Base-by-base conservation (phyloP, 2,797 vertebrate species). In the Macroramphosus scolopax region DNA sequence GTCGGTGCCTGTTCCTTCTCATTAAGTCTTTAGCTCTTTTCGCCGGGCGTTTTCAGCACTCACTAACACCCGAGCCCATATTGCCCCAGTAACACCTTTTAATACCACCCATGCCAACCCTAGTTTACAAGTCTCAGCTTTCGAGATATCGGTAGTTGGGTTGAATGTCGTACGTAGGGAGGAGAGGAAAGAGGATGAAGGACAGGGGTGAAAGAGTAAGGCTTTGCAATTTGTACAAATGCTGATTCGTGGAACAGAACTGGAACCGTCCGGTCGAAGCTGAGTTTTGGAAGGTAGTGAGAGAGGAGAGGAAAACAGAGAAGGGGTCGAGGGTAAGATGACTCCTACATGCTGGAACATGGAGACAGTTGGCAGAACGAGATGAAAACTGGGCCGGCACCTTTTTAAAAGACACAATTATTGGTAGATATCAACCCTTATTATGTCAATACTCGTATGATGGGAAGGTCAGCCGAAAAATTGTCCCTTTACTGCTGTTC, bases 1-100 rank as follows among this genome's bases (percentile, higher is more conserved):
- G 20, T 40, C 24, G 5, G 14, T 37, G 14, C 17, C 8, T 64
- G 31, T 54, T 20, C 10, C 35, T 59, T 57, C 29, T 43, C 8
- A 16, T n/a, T 1, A 2, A 26, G 10, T 62, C 7, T 38, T 38
- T 9, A 5, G 12, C 33, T 38, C 51, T 38, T 53, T 64, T 63
- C 49, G 34, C 17, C 2, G 32, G 49, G 35, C n/a, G n/a, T 77
- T 62, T 62, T 40, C 30, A 46, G 18, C 55, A 15, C 48, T 60
- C 37, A 2, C 34, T 63, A 78, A 81, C 74, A 37, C 72, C 34
- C 8, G 63, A 64, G 52, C 51, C 59, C 67, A 68, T 72, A 75
- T 76, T 82, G 64, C 43, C 72, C 78, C 71, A 75, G 71, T 78
- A 83, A 72, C 78, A 78, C 74, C 71, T 62, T 75, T 80, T 70